Percentiles rank a stretch among this genome's conserved stretches.
phyloP scores from a whole-genome alignment of 2,113 vertebrate genomes.

The Pelusios castaneus region DNA sequence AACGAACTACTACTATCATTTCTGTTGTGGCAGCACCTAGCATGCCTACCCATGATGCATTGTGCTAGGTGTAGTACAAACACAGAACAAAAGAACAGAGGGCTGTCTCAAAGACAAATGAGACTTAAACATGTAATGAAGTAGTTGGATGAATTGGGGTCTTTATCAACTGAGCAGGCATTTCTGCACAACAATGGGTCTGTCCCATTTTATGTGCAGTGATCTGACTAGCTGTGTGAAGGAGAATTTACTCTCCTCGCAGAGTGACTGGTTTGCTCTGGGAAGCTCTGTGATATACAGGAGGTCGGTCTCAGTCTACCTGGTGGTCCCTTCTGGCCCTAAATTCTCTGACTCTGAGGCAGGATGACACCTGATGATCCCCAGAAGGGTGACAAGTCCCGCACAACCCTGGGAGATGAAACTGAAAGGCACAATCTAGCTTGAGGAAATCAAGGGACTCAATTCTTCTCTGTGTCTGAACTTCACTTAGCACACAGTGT shows the following conservation, averaged over 20 bases:
- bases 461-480: background rate
- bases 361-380: background rate
- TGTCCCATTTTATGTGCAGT: background rate
- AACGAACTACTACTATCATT: too few relatives aligned
- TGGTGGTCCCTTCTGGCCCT: background rate
- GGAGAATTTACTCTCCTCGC: background rate
- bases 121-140: background rate
- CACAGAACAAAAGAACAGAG: background rate
- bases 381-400: background rate
- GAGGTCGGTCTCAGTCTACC: background rate
- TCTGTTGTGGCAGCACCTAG: too few relatives aligned
- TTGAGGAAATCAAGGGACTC: background rate
- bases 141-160: background rate
- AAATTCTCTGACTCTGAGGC: too few relatives aligned
- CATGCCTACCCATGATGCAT: background rate
- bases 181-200: background rate
- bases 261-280: background rate
- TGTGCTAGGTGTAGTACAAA: background rate
- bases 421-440: background rate
- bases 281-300: background rate
- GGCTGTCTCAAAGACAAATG: background rate
- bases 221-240: background rate
- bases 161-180: background rate
- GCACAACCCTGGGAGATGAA: background rate
- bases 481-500: background rate